phyloP scores from a whole-genome alignment of 2,113 vertebrate species.

The Grammatotria lemairii region DNA sequence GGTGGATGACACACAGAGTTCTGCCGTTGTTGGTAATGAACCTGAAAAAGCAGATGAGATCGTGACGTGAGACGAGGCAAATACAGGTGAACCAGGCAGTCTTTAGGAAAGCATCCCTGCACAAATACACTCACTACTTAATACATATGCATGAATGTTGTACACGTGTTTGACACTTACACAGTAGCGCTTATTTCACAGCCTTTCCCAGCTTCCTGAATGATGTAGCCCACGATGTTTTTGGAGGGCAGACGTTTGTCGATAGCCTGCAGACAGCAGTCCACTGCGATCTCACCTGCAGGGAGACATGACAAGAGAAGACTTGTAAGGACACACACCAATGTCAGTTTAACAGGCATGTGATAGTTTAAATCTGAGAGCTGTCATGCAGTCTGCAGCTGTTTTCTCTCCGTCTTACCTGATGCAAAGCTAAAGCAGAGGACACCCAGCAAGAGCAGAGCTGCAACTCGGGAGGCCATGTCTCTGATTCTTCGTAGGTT shows the following conservation, averaged over 20 bases:
- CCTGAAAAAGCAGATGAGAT: not conserved
- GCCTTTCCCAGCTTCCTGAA: conserved; percentile 35
- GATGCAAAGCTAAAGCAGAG: not conserved
- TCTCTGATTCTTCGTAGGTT: not conserved
- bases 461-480: conserved; percentile 38
- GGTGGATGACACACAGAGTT: conserved; percentile 18
- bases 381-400: not conserved
- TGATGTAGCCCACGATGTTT: not conserved
- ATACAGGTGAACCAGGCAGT: fast-evolving
- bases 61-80: not conserved
- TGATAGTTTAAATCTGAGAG: fast-evolving
- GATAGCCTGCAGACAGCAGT: conserved; percentile 22
- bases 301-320: fast-evolving
- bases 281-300: conserved; percentile 10
- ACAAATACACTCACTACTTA: fast-evolving
- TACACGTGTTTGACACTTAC: not conserved
- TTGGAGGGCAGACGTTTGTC: not conserved
- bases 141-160: not conserved
- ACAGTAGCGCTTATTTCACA: conserved; percentile 28
- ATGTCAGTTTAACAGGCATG: not conserved
- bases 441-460: conserved; percentile 37
- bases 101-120: not conserved
- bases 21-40: not conserved
- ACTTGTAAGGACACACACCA: fast-evolving
- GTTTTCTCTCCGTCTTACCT: conserved; percentile 16